Evolutionary conservation across 1,140 invertebrate genomes (phyloP).

Genomic region (Leptinotarsa lineolata): DNA sequence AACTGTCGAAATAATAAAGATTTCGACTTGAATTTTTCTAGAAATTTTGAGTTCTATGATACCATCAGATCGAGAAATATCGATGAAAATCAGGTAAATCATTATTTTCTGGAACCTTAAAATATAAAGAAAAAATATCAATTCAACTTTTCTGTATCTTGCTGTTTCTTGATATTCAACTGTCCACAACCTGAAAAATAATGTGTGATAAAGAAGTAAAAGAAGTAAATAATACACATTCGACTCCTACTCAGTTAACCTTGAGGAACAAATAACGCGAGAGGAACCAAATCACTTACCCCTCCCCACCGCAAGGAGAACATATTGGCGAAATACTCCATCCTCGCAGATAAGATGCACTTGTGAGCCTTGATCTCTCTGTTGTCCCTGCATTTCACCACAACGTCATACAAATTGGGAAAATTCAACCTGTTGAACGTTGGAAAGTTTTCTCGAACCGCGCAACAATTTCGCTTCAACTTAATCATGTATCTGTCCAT

Average conservation of each 20-base stretch:
- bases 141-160: no score
- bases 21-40: not conserved
- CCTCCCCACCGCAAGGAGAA: conserved; percentile 72
- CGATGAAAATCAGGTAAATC: no score
- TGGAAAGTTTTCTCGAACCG: conserved; percentile 1
- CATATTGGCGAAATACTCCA: conserved; percentile 79
- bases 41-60: not conserved
- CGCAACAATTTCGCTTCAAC: conserved; percentile 29
- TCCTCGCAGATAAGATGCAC: conserved; percentile 70
- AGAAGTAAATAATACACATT: no score
- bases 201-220: no score
- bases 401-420: conserved; percentile 66
- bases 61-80: no score
- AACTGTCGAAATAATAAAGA: not conserved
- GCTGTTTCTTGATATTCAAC: no score
- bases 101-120: no score
- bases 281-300: conserved; percentile 53
- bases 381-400: conserved; percentile 64
- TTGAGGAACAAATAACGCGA: not conserved
- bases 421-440: conserved; percentile 53
- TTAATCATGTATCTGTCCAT: conserved; percentile 37
- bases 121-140: no score
- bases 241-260: no score
- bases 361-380: conserved; percentile 69
- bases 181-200: no score